phyloP scores from a whole-genome alignment of 2,113 vertebrate species.

The Dermatemys mawii region DNA sequence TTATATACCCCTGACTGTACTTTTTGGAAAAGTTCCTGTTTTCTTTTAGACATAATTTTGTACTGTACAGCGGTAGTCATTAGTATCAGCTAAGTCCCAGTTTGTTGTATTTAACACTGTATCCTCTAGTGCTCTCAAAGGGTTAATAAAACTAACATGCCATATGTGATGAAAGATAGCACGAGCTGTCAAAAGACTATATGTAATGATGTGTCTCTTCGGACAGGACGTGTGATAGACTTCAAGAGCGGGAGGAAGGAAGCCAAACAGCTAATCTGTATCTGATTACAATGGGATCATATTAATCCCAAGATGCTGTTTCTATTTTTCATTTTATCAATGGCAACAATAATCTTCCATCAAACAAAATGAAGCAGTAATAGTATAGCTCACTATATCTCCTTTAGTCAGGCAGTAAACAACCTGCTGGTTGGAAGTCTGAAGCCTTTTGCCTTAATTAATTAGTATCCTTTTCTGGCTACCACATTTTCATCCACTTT shows the following conservation, averaged over 20 bases:
- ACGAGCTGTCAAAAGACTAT: fast-evolving
- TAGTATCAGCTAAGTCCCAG: not conserved
- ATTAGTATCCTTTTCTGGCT: not conserved
- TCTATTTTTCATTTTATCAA: not conserved
- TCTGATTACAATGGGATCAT: fast-evolving
- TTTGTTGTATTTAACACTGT: not conserved
- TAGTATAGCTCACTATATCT: not conserved
- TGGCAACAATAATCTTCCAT: not conserved
- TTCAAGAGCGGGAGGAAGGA: not conserved
- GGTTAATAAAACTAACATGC: not conserved
- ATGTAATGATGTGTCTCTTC: not conserved
- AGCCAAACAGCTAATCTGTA: not conserved
- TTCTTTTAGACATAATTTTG: not conserved
- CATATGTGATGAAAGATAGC: not conserved
- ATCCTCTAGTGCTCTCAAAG: fast-evolving
- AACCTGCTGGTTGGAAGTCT: not conserved
- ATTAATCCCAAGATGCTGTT: not conserved
- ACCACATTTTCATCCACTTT: not conserved
- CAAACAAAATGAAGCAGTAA: not conserved
- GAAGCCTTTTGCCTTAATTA: not conserved
- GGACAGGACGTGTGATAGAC: fast-evolving
- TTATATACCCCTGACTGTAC: not conserved
- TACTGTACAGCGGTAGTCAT: not conserved
- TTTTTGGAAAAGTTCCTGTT: not conserved
- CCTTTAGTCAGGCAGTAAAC: not conserved